Evolutionary conservation across 1,140 invertebrate species (phyloP).

Genomic region (Drosophila subpulchrella): DNA sequence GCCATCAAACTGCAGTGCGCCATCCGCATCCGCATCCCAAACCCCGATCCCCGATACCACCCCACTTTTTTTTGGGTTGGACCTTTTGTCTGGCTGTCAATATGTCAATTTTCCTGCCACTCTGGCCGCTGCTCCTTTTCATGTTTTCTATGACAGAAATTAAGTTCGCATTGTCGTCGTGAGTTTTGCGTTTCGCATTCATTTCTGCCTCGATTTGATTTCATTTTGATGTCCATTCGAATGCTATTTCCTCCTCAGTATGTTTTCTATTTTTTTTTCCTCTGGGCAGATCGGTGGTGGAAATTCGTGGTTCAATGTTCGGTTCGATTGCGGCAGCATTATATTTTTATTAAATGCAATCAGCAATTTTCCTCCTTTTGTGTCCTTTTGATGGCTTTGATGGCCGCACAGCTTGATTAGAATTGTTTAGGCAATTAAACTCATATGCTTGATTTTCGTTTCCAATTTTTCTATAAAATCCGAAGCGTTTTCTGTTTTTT

Average conservation of each 20-base stretch:
- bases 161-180: conserved; percentile 73
- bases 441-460: conserved; percentile 68
- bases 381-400: conserved; percentile 54
- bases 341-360: conserved; percentile 63
- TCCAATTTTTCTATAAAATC: conserved; percentile 55
- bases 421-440: conserved; percentile 76
- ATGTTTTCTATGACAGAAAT: conserved; percentile 75
- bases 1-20: conserved; percentile 61
- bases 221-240: conserved; percentile 51
- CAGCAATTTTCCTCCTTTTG: conserved; percentile 46
- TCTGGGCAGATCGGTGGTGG: conserved; percentile 23
- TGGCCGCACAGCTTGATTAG: conserved; percentile 56
- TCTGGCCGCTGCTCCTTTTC: conserved; percentile 55
- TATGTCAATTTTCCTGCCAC: conserved; percentile 70
- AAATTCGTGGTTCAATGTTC: conserved; percentile 6
- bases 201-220: conserved; percentile 52
- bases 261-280: conserved; percentile 4
- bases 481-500: conserved; percentile 8
- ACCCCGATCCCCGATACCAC: not conserved
- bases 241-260: conserved; percentile 32
- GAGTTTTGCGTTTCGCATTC: conserved; percentile 58
- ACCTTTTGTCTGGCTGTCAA: conserved; percentile 76
- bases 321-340: conserved; percentile 39
- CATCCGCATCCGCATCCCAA: conserved; percentile 8
- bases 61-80: conserved; percentile 12